phyloP scores from a whole-genome alignment of 2,888 invertebrate genomes.

The Gerosis bhagava region DNA sequence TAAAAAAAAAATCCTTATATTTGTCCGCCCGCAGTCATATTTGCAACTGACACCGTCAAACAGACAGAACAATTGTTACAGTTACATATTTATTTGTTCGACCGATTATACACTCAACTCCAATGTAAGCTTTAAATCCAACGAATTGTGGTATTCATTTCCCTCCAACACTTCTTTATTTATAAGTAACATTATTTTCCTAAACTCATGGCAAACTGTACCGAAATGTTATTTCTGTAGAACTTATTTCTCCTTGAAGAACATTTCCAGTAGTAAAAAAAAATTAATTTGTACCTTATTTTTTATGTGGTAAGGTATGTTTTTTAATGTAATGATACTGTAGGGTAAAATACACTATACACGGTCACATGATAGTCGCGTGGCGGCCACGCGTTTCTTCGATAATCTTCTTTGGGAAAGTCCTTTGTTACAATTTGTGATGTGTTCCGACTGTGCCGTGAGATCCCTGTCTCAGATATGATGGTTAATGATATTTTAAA shows the following conservation, averaged over 20 bases:
- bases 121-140: slow-evolving; percentile 77
- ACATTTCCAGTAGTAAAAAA: too few relatives aligned
- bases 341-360: slow-evolving; percentile 62
- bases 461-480: slow-evolving; percentile 72
- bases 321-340: slow-evolving; percentile 30
- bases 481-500: slow-evolving; percentile 79
- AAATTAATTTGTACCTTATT: neutral
- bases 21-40: slow-evolving; percentile 51
- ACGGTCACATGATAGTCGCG: slow-evolving; percentile 69
- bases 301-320: neutral
- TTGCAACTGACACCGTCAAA: slow-evolving; percentile 62
- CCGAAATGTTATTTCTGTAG: slow-evolving; percentile 13
- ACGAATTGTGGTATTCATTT: slow-evolving; percentile 80
- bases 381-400: slow-evolving; percentile 70
- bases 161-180: slow-evolving; percentile 78
- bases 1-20: too few relatives aligned
- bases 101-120: slow-evolving; percentile 73
- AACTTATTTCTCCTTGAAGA: slow-evolving; percentile 18
- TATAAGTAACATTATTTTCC: slow-evolving; percentile 52
- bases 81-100: slow-evolving; percentile 70
- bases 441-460: slow-evolving; percentile 56
- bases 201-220: slow-evolving; percentile 7
- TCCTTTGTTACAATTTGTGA: slow-evolving; percentile 80
- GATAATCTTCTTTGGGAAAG: slow-evolving; percentile 77
- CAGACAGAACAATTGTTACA: slow-evolving; percentile 39